These are phyloP conservation scores for Diplodus sargus DNA, from an alignment of 2,797 vertebrate genomes.

Conservation along the genomic window DNA sequence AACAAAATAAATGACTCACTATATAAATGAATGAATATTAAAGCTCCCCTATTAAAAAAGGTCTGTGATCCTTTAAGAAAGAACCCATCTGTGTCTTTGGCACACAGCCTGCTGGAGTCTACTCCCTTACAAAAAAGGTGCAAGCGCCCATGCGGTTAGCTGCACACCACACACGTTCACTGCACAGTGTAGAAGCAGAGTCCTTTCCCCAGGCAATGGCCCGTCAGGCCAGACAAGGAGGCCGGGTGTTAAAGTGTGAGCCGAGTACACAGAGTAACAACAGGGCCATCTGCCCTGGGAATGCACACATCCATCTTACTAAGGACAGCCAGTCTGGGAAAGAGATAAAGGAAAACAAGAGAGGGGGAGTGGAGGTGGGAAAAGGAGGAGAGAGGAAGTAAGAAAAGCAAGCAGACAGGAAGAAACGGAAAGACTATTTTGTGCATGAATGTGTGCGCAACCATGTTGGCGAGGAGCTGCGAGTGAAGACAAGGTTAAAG, in stretches of 20 bases:
- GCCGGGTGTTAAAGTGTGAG: constrained; percentile 80
- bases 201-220: constrained; percentile 75
- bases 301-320: constrained; percentile 83
- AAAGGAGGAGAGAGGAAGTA: constrained; percentile 3
- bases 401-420: constrained; percentile 20
- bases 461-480: neutral
- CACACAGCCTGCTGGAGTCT: constrained; percentile 50
- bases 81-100: constrained; percentile 59
- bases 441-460: neutral
- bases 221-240: constrained; percentile 80
- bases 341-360: constrained; percentile 58
- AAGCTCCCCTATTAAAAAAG: constrained; percentile 29
- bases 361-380: neutral
- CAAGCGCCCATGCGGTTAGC: constrained; percentile 71
- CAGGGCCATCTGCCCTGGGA: constrained; percentile 83
- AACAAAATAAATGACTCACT: constrained; percentile 10
- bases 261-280: constrained; percentile 79
- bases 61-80: constrained; percentile 40
- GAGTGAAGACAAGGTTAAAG: constrained; percentile 46
- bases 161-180: constrained; percentile 69
- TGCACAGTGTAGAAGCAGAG: constrained; percentile 51
- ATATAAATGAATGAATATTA: constrained; percentile 25
- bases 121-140: constrained; percentile 58
- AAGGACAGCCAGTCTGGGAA: constrained; percentile 69
- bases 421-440: constrained; percentile 22